Percentiles rank a stretch among this genome's conserved stretches.
These are phyloP conservation scores for Punctoribates punctum DNA, from an alignment of 2,888 invertebrate genomes.

Conservation along the genomic window DNA sequence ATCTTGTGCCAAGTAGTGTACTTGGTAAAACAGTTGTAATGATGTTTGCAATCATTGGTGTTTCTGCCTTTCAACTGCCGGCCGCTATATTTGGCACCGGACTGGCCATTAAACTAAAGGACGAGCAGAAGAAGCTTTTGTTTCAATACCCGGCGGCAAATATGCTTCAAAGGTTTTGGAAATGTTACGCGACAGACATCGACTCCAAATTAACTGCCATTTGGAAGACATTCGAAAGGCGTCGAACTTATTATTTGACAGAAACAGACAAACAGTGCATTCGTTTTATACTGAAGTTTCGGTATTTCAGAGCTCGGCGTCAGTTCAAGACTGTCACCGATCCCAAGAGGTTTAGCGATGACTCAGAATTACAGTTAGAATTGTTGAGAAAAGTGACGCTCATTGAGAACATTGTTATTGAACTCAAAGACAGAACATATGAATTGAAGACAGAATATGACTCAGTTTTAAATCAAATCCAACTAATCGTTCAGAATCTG, in stretches of 20 bases:
- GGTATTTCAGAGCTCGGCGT: background rate
- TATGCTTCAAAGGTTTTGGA: conserved; percentile 6
- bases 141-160: conserved; percentile 14
- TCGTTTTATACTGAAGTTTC: background rate
- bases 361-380: background rate
- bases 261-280: conserved; percentile 1
- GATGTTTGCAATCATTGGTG: background rate
- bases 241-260: too few species aligned
- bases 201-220: background rate
- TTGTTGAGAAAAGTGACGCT: background rate
- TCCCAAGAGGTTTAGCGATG: background rate
- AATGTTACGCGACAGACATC: conserved; percentile 6
- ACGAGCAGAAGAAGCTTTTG: background rate
- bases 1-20: too few species aligned
- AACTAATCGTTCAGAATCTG: too few species aligned
- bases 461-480: too few species aligned
- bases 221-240: background rate
- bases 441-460: too few species aligned
- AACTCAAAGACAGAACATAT: background rate
- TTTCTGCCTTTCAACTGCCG: background rate
- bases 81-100: conserved; percentile 5
- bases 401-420: background rate
- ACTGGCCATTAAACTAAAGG: conserved; percentile 14
- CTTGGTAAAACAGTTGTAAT: background rate
- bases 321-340: background rate